Percentiles rank a stretch among this genome's conserved stretches.
These are phyloP conservation scores for Tortrix viridana DNA, from an alignment of 2,888 invertebrate genomes.

Conservation along the genomic window DNA sequence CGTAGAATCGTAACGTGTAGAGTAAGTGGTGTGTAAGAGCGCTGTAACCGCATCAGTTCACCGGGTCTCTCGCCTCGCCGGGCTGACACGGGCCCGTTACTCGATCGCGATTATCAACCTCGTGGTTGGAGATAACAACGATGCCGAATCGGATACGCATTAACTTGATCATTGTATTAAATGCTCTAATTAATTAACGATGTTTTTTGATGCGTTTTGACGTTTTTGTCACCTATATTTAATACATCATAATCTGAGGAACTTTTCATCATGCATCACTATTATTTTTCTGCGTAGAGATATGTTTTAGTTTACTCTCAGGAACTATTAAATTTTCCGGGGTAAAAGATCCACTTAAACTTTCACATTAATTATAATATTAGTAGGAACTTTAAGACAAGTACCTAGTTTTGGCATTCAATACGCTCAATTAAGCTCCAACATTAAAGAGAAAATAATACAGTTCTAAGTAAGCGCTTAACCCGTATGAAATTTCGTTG, in stretches of 20 bases:
- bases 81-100: constrained; percentile 68
- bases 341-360: no score
- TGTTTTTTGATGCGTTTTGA: not conserved
- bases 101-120: constrained; percentile 54
- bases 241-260: not conserved
- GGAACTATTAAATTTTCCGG: no score
- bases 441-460: not conserved
- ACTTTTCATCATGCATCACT: no score
- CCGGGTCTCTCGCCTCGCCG: constrained; percentile 61
- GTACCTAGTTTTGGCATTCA: no score
- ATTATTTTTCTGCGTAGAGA: no score
- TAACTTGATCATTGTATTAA: constrained; percentile 9
- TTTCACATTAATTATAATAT: no score
- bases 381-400: no score
- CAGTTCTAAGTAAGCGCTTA: constrained; percentile 24
- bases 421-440: not conserved
- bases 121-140: constrained; percentile 45
- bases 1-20: no score
- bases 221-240: not conserved
- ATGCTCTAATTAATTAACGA: constrained; percentile 8
- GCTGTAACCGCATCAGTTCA: constrained; percentile 57
- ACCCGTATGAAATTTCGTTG: constrained; percentile 34
- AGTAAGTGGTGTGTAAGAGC: constrained; percentile 42
- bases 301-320: no score
- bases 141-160: constrained; percentile 33